Percentiles rank a stretch among this genome's conserved stretches.
phyloP scores from a whole-genome alignment of 1,140 invertebrate genomes.

The Lepidurus couesii region DNA sequence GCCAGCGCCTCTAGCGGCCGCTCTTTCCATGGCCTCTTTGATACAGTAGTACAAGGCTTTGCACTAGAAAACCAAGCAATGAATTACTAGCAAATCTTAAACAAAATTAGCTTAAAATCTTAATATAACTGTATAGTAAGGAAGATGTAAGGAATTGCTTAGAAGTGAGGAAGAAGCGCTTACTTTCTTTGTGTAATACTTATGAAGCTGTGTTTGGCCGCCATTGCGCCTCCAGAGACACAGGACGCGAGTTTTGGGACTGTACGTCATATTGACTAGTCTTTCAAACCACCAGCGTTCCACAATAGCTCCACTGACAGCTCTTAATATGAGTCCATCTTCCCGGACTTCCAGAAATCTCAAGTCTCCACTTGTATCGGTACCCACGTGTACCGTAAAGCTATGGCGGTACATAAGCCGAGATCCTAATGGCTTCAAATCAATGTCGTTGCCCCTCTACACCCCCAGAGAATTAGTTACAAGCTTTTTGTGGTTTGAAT shows the following conservation, averaged over 20 bases:
- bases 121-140: background rate
- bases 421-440: constrained; percentile 79
- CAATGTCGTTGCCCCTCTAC: constrained; percentile 86
- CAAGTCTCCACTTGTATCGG: constrained; percentile 82
- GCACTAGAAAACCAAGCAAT: constrained; percentile 61
- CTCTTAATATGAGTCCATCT: constrained; percentile 90
- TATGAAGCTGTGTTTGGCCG: constrained; percentile 88
- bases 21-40: constrained; percentile 97
- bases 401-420: constrained; percentile 91
- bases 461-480: constrained; percentile 32
- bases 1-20: constrained; percentile 73
- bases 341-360: constrained; percentile 97
- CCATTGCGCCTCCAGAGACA: constrained; percentile 91
- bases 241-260: constrained; percentile 93
- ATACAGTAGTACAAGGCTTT: constrained; percentile 97
- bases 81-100: background rate
- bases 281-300: constrained; percentile 99
- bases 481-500: background rate
- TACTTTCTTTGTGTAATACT: constrained; percentile 99
- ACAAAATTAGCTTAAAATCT: constrained; percentile 7
- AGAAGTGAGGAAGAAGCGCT: constrained; percentile 32
- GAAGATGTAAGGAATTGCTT: background rate
- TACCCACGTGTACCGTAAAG: constrained; percentile 93
- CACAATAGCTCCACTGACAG: constrained; percentile 87
- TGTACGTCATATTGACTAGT: constrained; percentile 98